phyloP scores from a whole-genome alignment of 2,113 vertebrate genomes.

The Pholis gunnellus region DNA sequence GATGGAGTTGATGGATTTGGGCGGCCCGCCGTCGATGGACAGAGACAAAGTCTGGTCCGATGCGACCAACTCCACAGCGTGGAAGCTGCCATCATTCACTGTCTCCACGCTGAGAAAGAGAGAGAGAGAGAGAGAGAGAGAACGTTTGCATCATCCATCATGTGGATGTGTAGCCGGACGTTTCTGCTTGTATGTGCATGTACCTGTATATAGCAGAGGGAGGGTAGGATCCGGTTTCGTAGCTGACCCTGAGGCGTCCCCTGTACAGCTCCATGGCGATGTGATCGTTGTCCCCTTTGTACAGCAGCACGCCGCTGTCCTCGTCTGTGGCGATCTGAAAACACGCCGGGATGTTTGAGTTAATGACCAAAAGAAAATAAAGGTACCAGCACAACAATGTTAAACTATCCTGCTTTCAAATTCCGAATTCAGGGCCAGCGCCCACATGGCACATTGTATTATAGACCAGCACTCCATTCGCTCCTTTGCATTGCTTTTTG shows the following conservation, averaged over 20 bases:
- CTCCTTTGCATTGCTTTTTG: too few species aligned
- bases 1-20: slow-evolving; percentile 95
- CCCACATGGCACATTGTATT: too few species aligned
- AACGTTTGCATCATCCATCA: slow-evolving; percentile 29
- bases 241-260: slow-evolving; percentile 96
- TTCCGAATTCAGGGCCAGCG: too few species aligned
- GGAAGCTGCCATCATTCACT: slow-evolving; percentile 97
- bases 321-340: slow-evolving; percentile 96
- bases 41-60: slow-evolving; percentile 94
- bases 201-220: slow-evolving; percentile 99
- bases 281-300: slow-evolving; percentile 94
- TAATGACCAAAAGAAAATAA: neutral
- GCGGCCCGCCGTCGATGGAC: slow-evolving; percentile 93
- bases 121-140: slow-evolving; percentile 1
- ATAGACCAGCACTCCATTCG: too few species aligned
- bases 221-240: slow-evolving; percentile 93
- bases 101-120: slow-evolving; percentile 90
- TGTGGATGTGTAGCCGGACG: neutral
- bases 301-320: slow-evolving; percentile 95
- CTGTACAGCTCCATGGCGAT: slow-evolving; percentile 95
- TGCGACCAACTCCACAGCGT: slow-evolving; percentile 93
- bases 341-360: slow-evolving; percentile 7
- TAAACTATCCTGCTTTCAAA: neutral
- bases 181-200: neutral
- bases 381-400: neutral